Conservation (phyloP, 2,113 vertebrate species). For the Conger conger region DNA sequence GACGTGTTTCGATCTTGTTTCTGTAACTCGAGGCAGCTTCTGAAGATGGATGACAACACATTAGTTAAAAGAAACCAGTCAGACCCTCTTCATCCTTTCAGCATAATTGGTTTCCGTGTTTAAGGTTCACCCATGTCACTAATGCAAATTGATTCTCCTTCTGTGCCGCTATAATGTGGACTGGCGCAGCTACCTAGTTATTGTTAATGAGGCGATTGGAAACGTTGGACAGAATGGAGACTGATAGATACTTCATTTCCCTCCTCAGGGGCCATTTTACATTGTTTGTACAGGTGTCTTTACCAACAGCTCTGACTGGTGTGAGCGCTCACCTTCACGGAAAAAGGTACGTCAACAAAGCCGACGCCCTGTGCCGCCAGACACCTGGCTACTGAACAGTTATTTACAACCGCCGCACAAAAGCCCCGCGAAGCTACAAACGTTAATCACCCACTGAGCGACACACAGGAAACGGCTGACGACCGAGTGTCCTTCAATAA, state of each 20-base stretch:
- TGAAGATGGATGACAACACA: neutral
- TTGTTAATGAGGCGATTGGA: neutral
- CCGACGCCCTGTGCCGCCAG: too few relatives aligned
- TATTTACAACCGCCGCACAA: too few relatives aligned
- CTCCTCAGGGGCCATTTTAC: too few relatives aligned
- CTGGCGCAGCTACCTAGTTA: neutral
- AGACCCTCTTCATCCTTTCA: neutral
- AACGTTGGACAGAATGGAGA: neutral
- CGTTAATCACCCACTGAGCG: neutral
- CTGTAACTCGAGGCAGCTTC: neutral
- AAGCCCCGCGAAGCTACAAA: too few relatives aligned
- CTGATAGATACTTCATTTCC: too few relatives aligned
- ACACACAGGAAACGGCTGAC: neutral
- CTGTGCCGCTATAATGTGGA: neutral
- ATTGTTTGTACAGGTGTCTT: too few relatives aligned
- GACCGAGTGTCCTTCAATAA: too few relatives aligned
- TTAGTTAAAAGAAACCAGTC: neutral
- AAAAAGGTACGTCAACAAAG: too few relatives aligned
- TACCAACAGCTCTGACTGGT: too few relatives aligned
- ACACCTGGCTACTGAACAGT: too few relatives aligned
- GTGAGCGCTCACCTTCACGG: too few relatives aligned
- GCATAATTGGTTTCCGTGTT: neutral
- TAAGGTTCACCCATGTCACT: neutral
- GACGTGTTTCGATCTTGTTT: too few relatives aligned
- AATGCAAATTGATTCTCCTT: neutral